phyloP scores from a whole-genome alignment of 2,888 invertebrate genomes.

The Pammene fasciana region DNA sequence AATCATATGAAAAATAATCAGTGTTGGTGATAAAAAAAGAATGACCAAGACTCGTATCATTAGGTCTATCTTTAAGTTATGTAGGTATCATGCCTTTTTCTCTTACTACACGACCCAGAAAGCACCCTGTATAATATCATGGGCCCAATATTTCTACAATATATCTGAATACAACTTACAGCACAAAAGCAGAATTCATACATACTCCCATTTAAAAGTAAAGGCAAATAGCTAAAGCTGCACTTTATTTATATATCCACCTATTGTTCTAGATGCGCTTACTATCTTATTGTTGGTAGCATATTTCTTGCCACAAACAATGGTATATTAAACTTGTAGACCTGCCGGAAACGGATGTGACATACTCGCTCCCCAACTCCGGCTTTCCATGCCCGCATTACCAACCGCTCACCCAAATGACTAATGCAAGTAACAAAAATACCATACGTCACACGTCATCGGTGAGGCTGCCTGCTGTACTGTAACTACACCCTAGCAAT shows the following conservation, averaged over 20 bases:
- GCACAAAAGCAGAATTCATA: background rate
- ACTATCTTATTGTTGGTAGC: constrained; percentile 17
- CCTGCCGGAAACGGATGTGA: constrained; percentile 38
- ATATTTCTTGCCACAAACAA: constrained; percentile 30
- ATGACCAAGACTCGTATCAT: no score
- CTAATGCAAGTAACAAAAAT: constrained; percentile 35
- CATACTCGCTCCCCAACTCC: constrained; percentile 31
- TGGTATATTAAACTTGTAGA: constrained; percentile 26
- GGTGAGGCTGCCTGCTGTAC: background rate
- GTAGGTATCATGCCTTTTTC: no score
- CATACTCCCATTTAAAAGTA: background rate
- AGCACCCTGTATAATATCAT: no score
- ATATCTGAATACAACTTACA: no score
- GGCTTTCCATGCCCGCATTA: constrained; percentile 28
- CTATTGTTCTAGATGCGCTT: constrained; percentile 4
- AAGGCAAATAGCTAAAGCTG: background rate
- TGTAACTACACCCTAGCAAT: background rate
- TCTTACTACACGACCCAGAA: no score
- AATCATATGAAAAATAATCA: no score
- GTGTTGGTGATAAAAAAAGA: no score
- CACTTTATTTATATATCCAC: background rate
- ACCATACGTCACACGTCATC: constrained; percentile 35
- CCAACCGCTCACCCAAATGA: constrained; percentile 36
- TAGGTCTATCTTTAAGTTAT: no score
- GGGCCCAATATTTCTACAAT: no score